Conservation (phyloP, 2,113 vertebrate genomes). For the Crotalus helleri region DNA sequence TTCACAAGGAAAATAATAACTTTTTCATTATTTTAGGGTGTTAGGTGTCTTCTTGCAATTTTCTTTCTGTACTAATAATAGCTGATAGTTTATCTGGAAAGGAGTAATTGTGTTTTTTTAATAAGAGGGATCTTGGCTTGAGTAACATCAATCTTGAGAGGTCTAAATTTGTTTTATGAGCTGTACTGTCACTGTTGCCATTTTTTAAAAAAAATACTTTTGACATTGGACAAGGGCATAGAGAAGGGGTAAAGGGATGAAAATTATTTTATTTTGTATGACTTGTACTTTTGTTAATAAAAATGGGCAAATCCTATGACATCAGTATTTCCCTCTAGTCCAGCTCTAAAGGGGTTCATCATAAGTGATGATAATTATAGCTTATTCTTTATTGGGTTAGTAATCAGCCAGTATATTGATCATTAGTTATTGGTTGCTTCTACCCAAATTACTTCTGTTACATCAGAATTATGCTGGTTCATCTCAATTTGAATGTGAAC, state of each 20-base stretch:
- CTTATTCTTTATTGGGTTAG: background rate
- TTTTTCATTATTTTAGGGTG: background rate
- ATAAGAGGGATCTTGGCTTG: background rate
- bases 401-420: background rate
- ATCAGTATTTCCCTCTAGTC: background rate
- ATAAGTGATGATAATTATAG: background rate
- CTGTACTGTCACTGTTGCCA: background rate
- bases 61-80: background rate
- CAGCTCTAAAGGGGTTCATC: background rate
- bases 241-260: slow-evolving; percentile 11
- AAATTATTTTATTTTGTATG: slow-evolving; percentile 10
- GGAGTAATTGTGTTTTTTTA: background rate
- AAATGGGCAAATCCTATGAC: background rate
- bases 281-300: background rate
- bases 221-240: slow-evolving; percentile 34
- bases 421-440: background rate
- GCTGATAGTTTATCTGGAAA: background rate
- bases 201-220: slow-evolving; percentile 2
- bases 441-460: background rate
- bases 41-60: background rate
- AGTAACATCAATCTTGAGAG: background rate
- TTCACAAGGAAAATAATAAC: background rate
- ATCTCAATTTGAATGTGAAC: background rate
- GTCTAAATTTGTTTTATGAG: background rate
- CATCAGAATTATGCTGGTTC: background rate